Evolutionary conservation across 2,797 vertebrate species (phyloP), one percentile per base, ranked within the genome.

Genomic region (Rhinogobio ventralis): DNA sequence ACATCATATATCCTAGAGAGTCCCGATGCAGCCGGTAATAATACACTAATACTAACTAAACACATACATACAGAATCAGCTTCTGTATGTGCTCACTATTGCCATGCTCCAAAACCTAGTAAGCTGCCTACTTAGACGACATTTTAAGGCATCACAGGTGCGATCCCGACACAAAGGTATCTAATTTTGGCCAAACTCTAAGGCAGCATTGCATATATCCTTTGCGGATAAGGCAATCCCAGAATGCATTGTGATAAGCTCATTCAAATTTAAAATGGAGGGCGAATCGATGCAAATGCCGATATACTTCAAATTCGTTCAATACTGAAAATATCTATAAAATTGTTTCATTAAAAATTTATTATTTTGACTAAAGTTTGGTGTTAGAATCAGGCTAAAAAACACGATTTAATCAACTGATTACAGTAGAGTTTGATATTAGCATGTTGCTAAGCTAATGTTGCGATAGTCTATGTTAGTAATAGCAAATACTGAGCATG

Each of bases 61-160:
- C 11, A 30, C 55, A 46, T 53, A 45, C 76, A 68, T 23, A 42
- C 17, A 42, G 49, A n/a, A 25, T 69, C 45, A 60, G 49, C 75
- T 78, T 78, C 74, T 57, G 39, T 25, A 45, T 53, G n/a, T 33
- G 42, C 42, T n/a, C 69, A 75, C 20, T 23, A 51, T n/a, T 17
- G 64, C 75, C 55, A 39, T 39, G 51, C 66, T 62, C 83, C 42
- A 79, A 64, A 53, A 85, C 28, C 67, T 73, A 85, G 68, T 73
- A 68, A 53, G 51, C 67, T 57, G 51, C 23, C n/a, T 57, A 77
- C 62, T 42, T 68, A 57, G 51, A 28, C 33, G 20, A 33, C 74
- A 25, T 46, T 49, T 84, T 84, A 84, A 78, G 82, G 64, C 64
- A 60, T 49, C 74, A 60, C 36, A 60, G 36, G 62, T 20, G 14